phyloP scores from a whole-genome alignment of 2,113 vertebrate genomes.

The Seriola dumerili region DNA sequence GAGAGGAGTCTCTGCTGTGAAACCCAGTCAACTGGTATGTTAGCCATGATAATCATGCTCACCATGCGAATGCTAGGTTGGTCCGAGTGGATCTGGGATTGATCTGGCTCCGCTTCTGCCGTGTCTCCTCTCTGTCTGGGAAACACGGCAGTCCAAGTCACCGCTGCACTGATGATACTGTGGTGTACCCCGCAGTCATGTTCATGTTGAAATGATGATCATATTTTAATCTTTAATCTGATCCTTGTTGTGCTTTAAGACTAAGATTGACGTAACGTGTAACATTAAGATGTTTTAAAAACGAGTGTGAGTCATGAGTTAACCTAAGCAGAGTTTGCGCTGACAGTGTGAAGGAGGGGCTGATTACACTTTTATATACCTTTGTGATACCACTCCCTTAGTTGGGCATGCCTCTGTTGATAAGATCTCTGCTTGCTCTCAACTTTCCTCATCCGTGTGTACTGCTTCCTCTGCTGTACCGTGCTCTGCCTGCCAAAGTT shows the following conservation, averaged over 20 bases:
- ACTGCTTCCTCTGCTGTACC: not conserved
- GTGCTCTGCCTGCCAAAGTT: constrained; percentile 8
- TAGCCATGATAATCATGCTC: constrained; percentile 51
- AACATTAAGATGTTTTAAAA: constrained; percentile 7
- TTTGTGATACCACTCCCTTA: constrained; percentile 71
- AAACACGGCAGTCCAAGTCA: constrained; percentile 2
- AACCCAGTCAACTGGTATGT: constrained; percentile 67
- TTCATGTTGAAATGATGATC: constrained; percentile 4
- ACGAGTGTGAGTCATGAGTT: constrained; percentile 34
- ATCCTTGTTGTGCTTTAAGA: constrained; percentile 1
- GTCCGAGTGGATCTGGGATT: constrained; percentile 60
- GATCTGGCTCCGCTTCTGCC: constrained; percentile 41
- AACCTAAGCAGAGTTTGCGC: constrained; percentile 31
- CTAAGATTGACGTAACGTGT: constrained; percentile 1
- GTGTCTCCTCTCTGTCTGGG: constrained; percentile 73
- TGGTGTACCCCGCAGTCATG: not conserved
- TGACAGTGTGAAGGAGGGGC: constrained; percentile 54
- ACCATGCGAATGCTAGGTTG: constrained; percentile 40
- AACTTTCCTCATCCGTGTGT: constrained; percentile 25
- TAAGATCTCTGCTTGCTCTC: constrained; percentile 51
- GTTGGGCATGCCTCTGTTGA: constrained; percentile 54
- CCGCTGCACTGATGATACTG: constrained; percentile 9
- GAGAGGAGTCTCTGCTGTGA: constrained; percentile 52
- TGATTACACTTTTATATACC: constrained; percentile 56
- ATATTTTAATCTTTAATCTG: not conserved